Evolutionary conservation across 1,140 invertebrate genomes (phyloP), one percentile per base, ranked within the genome.

Genomic region (Platyura marginata): DNA sequence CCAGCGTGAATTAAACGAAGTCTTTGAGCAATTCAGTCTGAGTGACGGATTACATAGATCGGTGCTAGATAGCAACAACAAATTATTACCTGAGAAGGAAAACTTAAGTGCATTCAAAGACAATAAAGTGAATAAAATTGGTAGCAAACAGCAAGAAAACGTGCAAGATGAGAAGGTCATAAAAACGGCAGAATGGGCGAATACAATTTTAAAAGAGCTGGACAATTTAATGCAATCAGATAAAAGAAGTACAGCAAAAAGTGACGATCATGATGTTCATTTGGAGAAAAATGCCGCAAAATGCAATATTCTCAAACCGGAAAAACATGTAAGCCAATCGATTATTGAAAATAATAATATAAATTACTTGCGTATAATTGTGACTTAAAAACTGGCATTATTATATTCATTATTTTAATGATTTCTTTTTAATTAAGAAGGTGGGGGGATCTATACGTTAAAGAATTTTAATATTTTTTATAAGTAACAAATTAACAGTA

Each of bases 311-410:
- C 48, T 57, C 47, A 57, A 56, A 50, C 58, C 57, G 23, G 53
- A 61, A 47, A 61, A 61, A 48, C 58, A 60, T 53, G 58, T 61
- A 51, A 60, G 58, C 57, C n/a, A n/a, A n/a, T n/a, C n/a, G n/a
- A n/a, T n/a, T n/a, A n/a, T n/a, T n/a, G n/a, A n/a, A n/a, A n/a
- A n/a, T n/a, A n/a, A n/a, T n/a, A n/a, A n/a, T n/a, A n/a, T n/a
- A n/a, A n/a, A n/a, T n/a, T n/a, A n/a, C n/a, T n/a, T n/a, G n/a
- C n/a, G n/a, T n/a, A n/a, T n/a, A n/a, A n/a, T n/a, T n/a, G n/a
- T n/a, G n/a, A n/a, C n/a, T n/a, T n/a, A n/a, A n/a, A n/a, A n/a
- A n/a, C n/a, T n/a, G n/a, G n/a, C n/a, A n/a, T n/a, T n/a, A n/a
- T n/a, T n/a, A n/a, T n/a, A n/a, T n/a, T n/a, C n/a, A n/a, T n/a